Evolutionary conservation across 1,140 invertebrate genomes (phyloP).

Genomic region (Diorhabda sublineata): DNA sequence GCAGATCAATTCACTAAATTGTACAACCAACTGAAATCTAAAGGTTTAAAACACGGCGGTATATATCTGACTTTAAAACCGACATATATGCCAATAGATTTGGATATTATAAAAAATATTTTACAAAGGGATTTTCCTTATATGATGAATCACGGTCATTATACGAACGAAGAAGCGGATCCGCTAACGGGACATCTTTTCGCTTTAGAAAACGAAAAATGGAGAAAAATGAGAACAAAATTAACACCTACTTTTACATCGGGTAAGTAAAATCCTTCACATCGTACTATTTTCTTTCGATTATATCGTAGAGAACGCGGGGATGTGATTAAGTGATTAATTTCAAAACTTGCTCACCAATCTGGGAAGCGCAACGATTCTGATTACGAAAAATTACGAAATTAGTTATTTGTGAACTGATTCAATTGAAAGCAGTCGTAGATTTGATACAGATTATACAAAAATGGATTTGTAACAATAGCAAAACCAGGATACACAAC

Average conservation of each 20-base stretch:
- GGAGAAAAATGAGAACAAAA: slow-evolving; percentile 49
- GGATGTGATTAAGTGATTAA: too few relatives aligned
- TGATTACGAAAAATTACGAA: too few relatives aligned
- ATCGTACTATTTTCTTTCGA: too few relatives aligned
- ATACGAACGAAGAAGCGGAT: slow-evolving; percentile 46
- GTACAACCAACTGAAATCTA: neutral
- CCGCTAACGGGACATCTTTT: slow-evolving; percentile 51
- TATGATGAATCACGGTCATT: slow-evolving; percentile 48
- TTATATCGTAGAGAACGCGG: too few relatives aligned
- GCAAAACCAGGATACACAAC: too few relatives aligned
- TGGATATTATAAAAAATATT: slow-evolving; percentile 48
- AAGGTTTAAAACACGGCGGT: slow-evolving; percentile 23
- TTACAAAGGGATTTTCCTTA: slow-evolving; percentile 49
- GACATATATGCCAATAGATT: slow-evolving; percentile 43
- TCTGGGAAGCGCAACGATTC: too few relatives aligned
- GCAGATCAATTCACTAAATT: slow-evolving; percentile 20
- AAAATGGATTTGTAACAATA: too few relatives aligned
- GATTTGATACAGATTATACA: too few relatives aligned
- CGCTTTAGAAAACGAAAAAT: slow-evolving; percentile 44
- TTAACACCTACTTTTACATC: slow-evolving; percentile 52
- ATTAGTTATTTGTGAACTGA: too few relatives aligned
- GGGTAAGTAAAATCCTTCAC: slow-evolving; percentile 25
- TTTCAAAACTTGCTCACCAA: too few relatives aligned
- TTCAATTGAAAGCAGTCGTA: too few relatives aligned
- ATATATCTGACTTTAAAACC: slow-evolving; percentile 22